phyloP scores from a whole-genome alignment of 2,113 vertebrate species.

The Cyphomyrus plagiostoma region DNA sequence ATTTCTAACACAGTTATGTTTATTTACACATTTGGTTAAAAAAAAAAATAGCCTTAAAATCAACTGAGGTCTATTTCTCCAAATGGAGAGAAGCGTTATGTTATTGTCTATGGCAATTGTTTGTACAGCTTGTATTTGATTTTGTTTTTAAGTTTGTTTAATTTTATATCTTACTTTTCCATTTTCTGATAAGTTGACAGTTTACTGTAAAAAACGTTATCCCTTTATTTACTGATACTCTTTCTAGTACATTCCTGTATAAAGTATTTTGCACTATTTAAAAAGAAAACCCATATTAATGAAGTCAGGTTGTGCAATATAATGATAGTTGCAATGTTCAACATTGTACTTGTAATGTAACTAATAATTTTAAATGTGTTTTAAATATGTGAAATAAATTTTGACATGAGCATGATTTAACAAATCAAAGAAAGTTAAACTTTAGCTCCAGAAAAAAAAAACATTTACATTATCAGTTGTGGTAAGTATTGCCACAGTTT shows the following conservation, averaged over 20 bases:
- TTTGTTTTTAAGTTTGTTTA: constrained; percentile 46
- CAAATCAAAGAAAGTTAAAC: constrained; percentile 57
- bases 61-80: constrained; percentile 71
- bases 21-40: constrained; percentile 54
- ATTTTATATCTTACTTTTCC: constrained; percentile 42
- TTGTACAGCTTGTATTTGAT: constrained; percentile 76
- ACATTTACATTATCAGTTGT: constrained; percentile 52
- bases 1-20: constrained; percentile 71
- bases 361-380: constrained; percentile 93
- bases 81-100: constrained; percentile 70
- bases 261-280: constrained; percentile 99
- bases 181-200: constrained; percentile 68
- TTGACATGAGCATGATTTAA: constrained; percentile 89
- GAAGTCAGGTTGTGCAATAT: constrained; percentile 98
- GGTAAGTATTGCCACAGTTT: constrained; percentile 40
- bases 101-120: constrained; percentile 86
- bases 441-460: constrained; percentile 46
- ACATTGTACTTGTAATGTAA: constrained; percentile 91
- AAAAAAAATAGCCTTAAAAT: constrained; percentile 55
- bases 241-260: constrained; percentile 93
- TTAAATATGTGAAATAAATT: constrained; percentile 99
- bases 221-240: constrained; percentile 65
- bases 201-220: constrained; percentile 72
- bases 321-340: constrained; percentile 77
- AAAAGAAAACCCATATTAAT: constrained; percentile 70